Conservation (phyloP, 2,888 invertebrate genomes). For the Galerucella nymphaeae region DNA sequence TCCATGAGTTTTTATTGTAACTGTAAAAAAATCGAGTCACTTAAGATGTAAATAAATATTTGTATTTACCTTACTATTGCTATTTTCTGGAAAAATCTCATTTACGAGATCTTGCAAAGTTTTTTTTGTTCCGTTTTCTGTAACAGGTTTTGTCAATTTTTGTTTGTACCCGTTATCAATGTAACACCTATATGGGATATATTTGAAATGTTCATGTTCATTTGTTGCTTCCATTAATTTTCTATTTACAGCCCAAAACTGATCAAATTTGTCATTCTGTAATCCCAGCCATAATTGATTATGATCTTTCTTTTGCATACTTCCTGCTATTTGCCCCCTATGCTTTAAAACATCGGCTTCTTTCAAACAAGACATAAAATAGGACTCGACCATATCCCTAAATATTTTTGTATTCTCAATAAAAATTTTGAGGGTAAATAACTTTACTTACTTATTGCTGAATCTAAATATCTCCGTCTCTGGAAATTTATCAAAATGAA, state of each 20-base stretch:
- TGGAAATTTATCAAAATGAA: conserved; percentile 96
- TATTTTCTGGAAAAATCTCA: conserved; percentile 75
- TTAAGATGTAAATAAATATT: conserved; percentile 16
- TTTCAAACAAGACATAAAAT: conserved; percentile 95
- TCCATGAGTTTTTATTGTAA: conserved; percentile 87
- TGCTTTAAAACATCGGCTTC: conserved; percentile 99
- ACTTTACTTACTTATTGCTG: conserved; percentile 75
- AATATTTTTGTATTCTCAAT: conserved; percentile 15
- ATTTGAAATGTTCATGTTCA: conserved; percentile 84
- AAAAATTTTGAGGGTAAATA: conserved; percentile 11
- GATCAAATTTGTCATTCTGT: conserved; percentile 97
- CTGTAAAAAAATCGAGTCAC: conserved; percentile 67
- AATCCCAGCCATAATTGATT: conserved; percentile 95
- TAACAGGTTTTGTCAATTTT: conserved; percentile 80
- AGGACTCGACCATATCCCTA: conserved; percentile 91
- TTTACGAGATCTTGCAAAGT: conserved; percentile 77
- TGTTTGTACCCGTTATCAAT: conserved; percentile 78
- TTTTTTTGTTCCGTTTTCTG: conserved; percentile 78
- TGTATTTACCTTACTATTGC: conserved; percentile 59
- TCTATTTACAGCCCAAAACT: conserved; percentile 98
- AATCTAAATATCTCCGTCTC: conserved; percentile 89
- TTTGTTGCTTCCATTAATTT: conserved; percentile 90
- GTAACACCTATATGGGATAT: conserved; percentile 91
- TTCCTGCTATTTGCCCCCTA: conserved; percentile 86
- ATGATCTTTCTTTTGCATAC: conserved; percentile 97